Evolutionary conservation across 2,113 vertebrate species (phyloP).

Genomic region (Hiodon alosoides): DNA sequence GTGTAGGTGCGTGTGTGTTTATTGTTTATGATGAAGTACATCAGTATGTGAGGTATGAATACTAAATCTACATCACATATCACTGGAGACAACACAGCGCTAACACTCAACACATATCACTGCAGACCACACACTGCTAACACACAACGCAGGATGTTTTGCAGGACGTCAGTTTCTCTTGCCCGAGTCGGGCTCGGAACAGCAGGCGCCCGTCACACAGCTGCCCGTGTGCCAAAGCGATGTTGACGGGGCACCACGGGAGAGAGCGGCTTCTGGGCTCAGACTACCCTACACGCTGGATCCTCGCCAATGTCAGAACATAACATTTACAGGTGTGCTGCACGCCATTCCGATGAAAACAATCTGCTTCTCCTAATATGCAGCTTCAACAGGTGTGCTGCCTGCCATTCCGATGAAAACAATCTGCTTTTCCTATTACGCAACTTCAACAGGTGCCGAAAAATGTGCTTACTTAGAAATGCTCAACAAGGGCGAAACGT

Average conservation of each 20-base stretch:
- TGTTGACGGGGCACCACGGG: background rate
- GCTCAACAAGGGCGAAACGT: background rate
- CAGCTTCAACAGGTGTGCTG: background rate
- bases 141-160: background rate
- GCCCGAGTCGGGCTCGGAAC: background rate
- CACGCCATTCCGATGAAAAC: background rate
- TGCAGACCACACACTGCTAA: too few relatives aligned
- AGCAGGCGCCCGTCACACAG: background rate
- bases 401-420: background rate
- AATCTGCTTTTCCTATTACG: background rate
- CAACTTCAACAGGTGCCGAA: background rate
- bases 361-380: background rate
- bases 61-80: too few relatives aligned
- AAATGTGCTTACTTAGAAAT: constrained; percentile 16
- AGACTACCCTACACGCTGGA: background rate
- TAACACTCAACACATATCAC: too few relatives aligned
- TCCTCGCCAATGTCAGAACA: background rate
- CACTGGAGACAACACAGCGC: too few relatives aligned
- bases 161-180: background rate
- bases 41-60: too few relatives aligned
- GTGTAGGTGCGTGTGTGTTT: too few relatives aligned
- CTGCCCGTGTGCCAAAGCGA: background rate
- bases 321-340: background rate
- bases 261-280: background rate
- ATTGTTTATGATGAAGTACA: too few relatives aligned